These are phyloP conservation scores for Dolichomitus sp. DNA, from an alignment of 2,888 invertebrate species.

Conservation along the genomic window DNA sequence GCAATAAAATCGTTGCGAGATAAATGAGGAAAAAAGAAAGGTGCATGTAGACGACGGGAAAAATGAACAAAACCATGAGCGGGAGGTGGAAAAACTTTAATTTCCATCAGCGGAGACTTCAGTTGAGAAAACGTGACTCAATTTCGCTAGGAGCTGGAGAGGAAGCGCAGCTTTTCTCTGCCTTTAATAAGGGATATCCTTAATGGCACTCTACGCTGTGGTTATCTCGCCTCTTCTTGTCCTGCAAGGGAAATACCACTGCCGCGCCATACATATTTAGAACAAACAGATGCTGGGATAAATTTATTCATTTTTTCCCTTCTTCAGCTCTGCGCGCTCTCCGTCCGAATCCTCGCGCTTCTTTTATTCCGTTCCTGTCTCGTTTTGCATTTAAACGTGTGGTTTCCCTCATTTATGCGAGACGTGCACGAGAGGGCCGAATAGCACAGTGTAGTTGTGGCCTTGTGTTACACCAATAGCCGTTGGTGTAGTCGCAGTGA, in stretches of 20 bases:
- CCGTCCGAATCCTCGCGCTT: slow-evolving; percentile 19
- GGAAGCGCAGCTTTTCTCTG: slow-evolving; percentile 35
- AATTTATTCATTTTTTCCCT: slow-evolving; percentile 49
- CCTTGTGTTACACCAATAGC: slow-evolving; percentile 25
- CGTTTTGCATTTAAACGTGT: slow-evolving; percentile 78
- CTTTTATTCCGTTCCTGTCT: slow-evolving; percentile 49
- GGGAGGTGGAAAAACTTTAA: slow-evolving; percentile 35
- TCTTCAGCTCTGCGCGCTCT: slow-evolving; percentile 17
- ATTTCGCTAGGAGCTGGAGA: slow-evolving; percentile 49
- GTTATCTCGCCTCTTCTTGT: slow-evolving; percentile 15
- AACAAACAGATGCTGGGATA: slow-evolving; percentile 63
- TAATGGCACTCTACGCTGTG: slow-evolving; percentile 35
- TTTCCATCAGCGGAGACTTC: slow-evolving; percentile 48
- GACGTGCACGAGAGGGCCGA: slow-evolving; percentile 24
- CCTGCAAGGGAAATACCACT: not conserved
- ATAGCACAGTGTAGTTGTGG: slow-evolving; percentile 23
- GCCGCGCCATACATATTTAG: slow-evolving; percentile 61
- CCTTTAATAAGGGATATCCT: slow-evolving; percentile 56
- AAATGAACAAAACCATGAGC: not conserved
- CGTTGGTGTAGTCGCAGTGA: slow-evolving; percentile 29
- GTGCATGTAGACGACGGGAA: not conserved
- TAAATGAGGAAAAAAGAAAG: slow-evolving; percentile 29
- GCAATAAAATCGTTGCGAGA: slow-evolving; percentile 10
- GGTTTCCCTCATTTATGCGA: slow-evolving; percentile 65
- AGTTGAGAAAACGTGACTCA: slow-evolving; percentile 64